These are phyloP conservation scores for Hetaerina titia DNA, from an alignment of 2,888 invertebrate species.

Conservation along the genomic window DNA sequence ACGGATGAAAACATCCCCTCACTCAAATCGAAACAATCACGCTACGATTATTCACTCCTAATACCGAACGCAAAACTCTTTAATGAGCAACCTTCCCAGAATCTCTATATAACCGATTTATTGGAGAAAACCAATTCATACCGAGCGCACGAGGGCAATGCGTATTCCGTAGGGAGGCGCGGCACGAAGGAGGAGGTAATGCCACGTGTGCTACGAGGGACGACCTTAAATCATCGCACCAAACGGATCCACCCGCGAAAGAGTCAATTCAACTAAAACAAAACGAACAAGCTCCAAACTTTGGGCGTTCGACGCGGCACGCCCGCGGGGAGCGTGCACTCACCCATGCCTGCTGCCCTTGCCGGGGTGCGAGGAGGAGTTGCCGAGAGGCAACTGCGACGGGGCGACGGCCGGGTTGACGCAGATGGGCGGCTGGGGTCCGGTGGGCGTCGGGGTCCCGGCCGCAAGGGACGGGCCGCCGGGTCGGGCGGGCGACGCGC, in stretches of 20 bases:
- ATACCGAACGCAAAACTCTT: no score
- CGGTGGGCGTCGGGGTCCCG: constrained; percentile 39
- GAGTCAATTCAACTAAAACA: not conserved
- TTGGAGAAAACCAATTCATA: no score
- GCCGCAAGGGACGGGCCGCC: not conserved
- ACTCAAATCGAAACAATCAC: no score
- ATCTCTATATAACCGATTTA: no score
- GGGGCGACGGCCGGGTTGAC: not conserved
- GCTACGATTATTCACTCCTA: no score
- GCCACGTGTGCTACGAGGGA: not conserved
- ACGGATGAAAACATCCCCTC: no score
- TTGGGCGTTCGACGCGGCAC: not conserved
- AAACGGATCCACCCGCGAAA: constrained; percentile 11
- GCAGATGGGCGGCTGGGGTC: constrained; percentile 58
- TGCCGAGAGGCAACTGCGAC: not conserved
- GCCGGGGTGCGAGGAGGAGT: constrained; percentile 27
- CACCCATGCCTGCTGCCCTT: constrained; percentile 55
- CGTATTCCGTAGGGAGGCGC: not conserved
- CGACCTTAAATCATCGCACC: not conserved
- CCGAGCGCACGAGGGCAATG: no score
- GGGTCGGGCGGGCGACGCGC: constrained; percentile 81
- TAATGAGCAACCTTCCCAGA: no score
- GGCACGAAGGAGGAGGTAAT: not conserved
- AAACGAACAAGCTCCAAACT: not conserved
- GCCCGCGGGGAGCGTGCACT: not conserved